Conservation (phyloP, 2,113 vertebrate genomes). For the Trematomus loennbergii region DNA sequence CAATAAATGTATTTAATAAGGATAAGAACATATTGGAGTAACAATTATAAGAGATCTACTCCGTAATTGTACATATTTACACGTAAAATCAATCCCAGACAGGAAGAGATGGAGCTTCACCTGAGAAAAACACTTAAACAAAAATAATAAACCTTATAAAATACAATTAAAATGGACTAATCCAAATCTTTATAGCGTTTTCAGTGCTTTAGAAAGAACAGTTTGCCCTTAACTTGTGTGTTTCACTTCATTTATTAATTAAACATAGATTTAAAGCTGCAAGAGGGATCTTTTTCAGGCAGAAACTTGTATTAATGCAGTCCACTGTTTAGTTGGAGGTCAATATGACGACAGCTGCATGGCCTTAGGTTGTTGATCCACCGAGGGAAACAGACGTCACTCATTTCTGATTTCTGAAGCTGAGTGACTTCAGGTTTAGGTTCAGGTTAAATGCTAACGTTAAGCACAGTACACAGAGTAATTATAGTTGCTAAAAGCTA, state of each 20-base stretch:
- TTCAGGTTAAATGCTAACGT: too few relatives aligned
- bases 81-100: neutral
- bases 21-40: neutral
- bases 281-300: too few relatives aligned
- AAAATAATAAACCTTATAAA: neutral
- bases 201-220: neutral
- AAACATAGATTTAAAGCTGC: too few relatives aligned
- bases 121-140: neutral
- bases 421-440: too few relatives aligned
- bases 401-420: too few relatives aligned
- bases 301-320: too few relatives aligned
- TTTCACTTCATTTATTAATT: too few relatives aligned
- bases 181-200: too few relatives aligned
- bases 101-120: neutral
- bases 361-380: too few relatives aligned
- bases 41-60: neutral
- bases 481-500: too few relatives aligned
- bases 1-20: slow-evolving; percentile 5
- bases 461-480: too few relatives aligned
- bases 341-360: neutral
- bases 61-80: neutral
- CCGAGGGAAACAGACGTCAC: too few relatives aligned
- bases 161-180: neutral
- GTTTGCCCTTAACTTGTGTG: neutral
- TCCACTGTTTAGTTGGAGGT: neutral